Base-by-base conservation (phyloP, 64 coral and sea anemone species). In the Actinia tenebrosa region DNA sequence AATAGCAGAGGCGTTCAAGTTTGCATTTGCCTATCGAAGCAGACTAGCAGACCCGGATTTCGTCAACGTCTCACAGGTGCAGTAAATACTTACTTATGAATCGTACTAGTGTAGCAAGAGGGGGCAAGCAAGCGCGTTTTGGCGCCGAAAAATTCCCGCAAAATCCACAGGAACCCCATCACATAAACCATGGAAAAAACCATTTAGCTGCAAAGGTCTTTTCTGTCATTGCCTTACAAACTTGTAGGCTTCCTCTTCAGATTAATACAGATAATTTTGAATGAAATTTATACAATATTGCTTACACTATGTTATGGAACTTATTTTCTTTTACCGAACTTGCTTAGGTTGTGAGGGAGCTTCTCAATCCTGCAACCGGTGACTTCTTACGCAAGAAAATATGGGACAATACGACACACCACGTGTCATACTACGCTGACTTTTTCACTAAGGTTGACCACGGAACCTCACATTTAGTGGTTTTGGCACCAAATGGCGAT, bases 1-100 rank as follows among this genome's bases (percentile, higher is more conserved):
- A 64, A 94, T 98, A 66, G 77, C 89, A 16, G 95, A 98, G 64
- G 92, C 95, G 9, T 94, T 94, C 81, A 98, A 98, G 56, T 98
- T 98, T 91, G 95, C 92, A 14, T 98, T 60, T 20, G 89, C 95
- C 8, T 89, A 89, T 86, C 63, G 95, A 79, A 80, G 88, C 52
- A 19, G 22, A 22, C 89, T 94, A 44, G 95, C 86, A 18, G 95
- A 98, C 79, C 95, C 95, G 2, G 92, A 86, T 3, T 98, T 94
- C 72, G 87, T 84, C 17, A 85, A 68, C 27, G 80, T 66, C n/a
- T 66, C 63, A 66, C n/a, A 66, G 63, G 63, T 66, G 63, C 63
- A 66, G 20, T 25, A n/a, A n/a, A n/a, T 66, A 23, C 19, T 66
- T 66, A 66, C 5, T 66, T 1, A 7, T 66, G 3, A 66, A 50